Conservation (phyloP, 2,797 vertebrate genomes). For the Crocidura indochinensis region DNA sequence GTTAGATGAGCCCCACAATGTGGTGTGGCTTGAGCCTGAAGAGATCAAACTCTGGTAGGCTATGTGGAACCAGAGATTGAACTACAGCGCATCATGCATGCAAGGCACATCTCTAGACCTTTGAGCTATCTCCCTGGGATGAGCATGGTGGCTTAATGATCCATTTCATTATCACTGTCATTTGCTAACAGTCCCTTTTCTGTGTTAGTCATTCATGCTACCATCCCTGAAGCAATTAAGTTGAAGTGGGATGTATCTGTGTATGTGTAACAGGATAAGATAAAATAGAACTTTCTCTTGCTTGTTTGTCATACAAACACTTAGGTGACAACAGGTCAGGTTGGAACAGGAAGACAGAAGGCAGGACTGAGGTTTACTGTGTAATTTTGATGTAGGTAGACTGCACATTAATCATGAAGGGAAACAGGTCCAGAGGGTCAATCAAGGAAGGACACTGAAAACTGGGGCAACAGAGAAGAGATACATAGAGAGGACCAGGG, state of each 20-base stretch:
- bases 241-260: not conserved
- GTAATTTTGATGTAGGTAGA: not conserved
- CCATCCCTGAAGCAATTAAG: conserved; percentile 37
- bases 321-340: not conserved
- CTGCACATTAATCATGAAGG: not conserved
- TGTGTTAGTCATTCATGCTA: not conserved
- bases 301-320: not conserved
- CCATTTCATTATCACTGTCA: not conserved
- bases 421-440: not conserved
- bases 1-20: no score
- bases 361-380: not conserved
- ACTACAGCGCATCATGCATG: no score
- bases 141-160: not conserved
- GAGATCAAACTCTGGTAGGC: no score
- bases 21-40: no score
- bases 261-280: not conserved
- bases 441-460: not conserved
- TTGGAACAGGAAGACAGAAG: no score
- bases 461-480: no score
- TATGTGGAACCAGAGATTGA: no score
- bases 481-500: not conserved
- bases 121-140: no score
- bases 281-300: not conserved
- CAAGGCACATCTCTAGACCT: no score
- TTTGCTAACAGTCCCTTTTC: not conserved